Evolutionary conservation across 2,797 vertebrate genomes (phyloP).

Genomic region (Chaunax sp.): DNA sequence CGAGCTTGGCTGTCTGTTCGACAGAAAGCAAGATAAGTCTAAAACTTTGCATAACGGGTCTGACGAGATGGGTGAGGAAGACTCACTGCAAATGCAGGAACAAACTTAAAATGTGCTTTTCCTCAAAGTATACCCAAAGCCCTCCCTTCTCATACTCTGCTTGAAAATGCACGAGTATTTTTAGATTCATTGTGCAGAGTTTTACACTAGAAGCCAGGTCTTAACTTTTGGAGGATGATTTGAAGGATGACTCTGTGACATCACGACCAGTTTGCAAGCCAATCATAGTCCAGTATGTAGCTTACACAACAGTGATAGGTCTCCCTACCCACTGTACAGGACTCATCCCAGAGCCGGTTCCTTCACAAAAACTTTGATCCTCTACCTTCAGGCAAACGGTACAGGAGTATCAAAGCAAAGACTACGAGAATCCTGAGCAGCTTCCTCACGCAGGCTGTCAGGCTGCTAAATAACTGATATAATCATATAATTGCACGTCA

Average conservation of each 20-base stretch:
- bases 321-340: no score
- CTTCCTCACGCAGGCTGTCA: no score
- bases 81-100: background rate
- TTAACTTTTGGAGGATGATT: background rate
- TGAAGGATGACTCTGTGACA: background rate
- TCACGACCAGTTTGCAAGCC: background rate
- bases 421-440: no score
- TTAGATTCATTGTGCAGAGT: background rate
- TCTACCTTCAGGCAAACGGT: no score
- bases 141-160: background rate
- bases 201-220: background rate
- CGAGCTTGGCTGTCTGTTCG: slow-evolving; percentile 21
- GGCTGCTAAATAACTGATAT: no score
- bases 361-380: no score
- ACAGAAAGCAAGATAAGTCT: slow-evolving; percentile 3
- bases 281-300: background rate
- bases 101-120: slow-evolving; percentile 17
- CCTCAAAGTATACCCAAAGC: background rate
- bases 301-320: background rate
- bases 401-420: no score
- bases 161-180: background rate
- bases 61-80: slow-evolving; percentile 6
- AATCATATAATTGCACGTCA: no score
- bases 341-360: no score
- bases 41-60: slow-evolving; percentile 1